These are phyloP conservation scores for Porites divaricata DNA, from an alignment of 92 coral and sea anemone genomes.

Conservation along the genomic window DNA sequence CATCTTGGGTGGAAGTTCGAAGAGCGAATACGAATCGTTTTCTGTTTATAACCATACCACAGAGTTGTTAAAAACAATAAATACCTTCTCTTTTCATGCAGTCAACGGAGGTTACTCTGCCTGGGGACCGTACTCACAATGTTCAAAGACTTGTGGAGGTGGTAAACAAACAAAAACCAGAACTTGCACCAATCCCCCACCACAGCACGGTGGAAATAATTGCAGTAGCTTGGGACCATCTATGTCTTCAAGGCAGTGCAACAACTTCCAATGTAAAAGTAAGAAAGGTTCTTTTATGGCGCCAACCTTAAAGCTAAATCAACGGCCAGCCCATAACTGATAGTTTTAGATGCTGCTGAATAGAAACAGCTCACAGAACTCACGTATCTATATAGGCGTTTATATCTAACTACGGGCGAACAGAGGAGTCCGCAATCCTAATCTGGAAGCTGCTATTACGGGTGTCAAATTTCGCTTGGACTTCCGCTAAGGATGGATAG, in stretches of 20 bases:
- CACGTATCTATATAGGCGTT: too few relatives aligned
- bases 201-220: not conserved
- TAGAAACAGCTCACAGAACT: too few relatives aligned
- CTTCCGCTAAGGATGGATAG: too few relatives aligned
- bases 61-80: not conserved
- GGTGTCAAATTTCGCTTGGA: too few relatives aligned
- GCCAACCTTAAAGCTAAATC: not conserved
- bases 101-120: slow-evolving; percentile 5
- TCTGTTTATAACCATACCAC: too few relatives aligned
- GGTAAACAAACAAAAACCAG: not conserved
- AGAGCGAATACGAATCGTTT: too few relatives aligned
- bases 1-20: too few relatives aligned
- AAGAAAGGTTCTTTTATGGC: not conserved
- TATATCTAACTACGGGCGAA: too few relatives aligned
- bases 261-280: not conserved
- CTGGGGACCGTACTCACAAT: not conserved
- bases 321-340: too few relatives aligned
- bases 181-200: slow-evolving; percentile 7
- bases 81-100: not conserved
- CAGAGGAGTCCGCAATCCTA: too few relatives aligned
- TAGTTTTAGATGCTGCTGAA: too few relatives aligned
- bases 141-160: slow-evolving; percentile 7
- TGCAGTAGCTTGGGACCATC: slow-evolving; percentile 12
- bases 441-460: too few relatives aligned
- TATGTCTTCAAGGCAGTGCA: not conserved